A percentile compares a stretch with the other conserved stretches of the same genome.
These are phyloP conservation scores for Elaeidobius kamerunicus DNA, from an alignment of 2,888 invertebrate genomes.

Conservation along the genomic window DNA sequence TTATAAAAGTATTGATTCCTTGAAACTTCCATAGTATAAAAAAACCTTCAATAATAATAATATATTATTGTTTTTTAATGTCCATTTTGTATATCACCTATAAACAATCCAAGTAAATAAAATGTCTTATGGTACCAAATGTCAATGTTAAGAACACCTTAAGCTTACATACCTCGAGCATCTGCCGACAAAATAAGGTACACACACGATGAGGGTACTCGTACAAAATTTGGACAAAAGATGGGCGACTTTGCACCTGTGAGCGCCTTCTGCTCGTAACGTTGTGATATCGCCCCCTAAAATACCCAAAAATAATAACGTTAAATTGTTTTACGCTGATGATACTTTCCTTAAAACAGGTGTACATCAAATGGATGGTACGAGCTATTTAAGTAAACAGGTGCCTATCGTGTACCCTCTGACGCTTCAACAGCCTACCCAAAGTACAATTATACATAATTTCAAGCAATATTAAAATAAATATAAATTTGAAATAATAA, in stretches of 20 bases:
- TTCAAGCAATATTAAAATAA: too few relatives aligned
- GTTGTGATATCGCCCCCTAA: constrained; percentile 20
- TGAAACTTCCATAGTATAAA: too few relatives aligned
- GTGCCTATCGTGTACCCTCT: constrained; percentile 1
- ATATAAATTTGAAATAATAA: too few relatives aligned
- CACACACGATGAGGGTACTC: constrained; percentile 9
- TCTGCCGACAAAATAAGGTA: constrained; percentile 17
- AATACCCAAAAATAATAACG: constrained; percentile 17
- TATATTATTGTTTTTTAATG: too few relatives aligned
- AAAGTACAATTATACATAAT: too few relatives aligned
- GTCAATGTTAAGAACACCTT: neutral
- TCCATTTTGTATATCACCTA: too few relatives aligned
- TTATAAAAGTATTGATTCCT: too few relatives aligned
- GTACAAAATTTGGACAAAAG: constrained; percentile 20
- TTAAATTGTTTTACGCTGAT: constrained; percentile 24
- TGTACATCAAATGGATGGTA: neutral
- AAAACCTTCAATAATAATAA: neutral
- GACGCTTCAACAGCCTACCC: too few relatives aligned
- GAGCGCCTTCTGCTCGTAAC: constrained; percentile 5
- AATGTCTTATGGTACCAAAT: too few relatives aligned
- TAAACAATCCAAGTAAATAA: too few relatives aligned
- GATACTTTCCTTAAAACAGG: constrained; percentile 22
- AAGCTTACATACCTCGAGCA: neutral
- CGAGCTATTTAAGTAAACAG: neutral
- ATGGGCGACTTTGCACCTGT: constrained; percentile 18